phyloP scores from a whole-genome alignment of 2,888 invertebrate species.

The Drosophila nr. perissopoda region DNA sequence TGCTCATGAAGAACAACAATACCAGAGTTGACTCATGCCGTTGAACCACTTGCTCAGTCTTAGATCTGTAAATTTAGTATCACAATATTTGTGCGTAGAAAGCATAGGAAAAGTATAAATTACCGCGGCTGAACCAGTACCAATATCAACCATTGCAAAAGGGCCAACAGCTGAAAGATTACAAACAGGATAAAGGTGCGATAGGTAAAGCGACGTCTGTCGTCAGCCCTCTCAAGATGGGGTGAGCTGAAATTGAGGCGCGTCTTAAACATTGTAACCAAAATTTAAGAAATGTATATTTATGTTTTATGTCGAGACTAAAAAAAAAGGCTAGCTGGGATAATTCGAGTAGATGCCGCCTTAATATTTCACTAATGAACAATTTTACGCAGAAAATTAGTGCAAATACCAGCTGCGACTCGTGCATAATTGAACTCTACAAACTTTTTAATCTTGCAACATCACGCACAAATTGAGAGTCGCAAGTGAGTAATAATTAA shows the following conservation, averaged over 20 bases:
- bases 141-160: constrained; percentile 41
- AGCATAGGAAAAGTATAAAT: not conserved
- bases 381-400: constrained; percentile 38
- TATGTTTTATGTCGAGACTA: constrained; percentile 2
- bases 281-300: constrained; percentile 14
- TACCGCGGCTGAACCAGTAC: constrained; percentile 24
- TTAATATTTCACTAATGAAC: constrained; percentile 5
- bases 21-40: constrained; percentile 34
- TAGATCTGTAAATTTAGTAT: not conserved
- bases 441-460: constrained; percentile 73
- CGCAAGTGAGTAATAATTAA: constrained; percentile 74
- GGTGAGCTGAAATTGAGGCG: constrained; percentile 25
- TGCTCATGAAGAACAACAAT: constrained; percentile 35
- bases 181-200: constrained; percentile 10
- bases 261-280: constrained; percentile 47
- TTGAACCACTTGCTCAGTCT: not conserved
- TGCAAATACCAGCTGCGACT: constrained; percentile 17
- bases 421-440: constrained; percentile 66
- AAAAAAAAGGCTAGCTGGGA: not conserved
- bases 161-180: constrained; percentile 14
- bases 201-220: constrained; percentile 29
- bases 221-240: constrained; percentile 18
- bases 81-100: not conserved
- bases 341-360: too few relatives aligned
- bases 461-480: constrained; percentile 71